phyloP scores from a whole-genome alignment of 2,113 vertebrate genomes.

The Gymnogyps californianus region DNA sequence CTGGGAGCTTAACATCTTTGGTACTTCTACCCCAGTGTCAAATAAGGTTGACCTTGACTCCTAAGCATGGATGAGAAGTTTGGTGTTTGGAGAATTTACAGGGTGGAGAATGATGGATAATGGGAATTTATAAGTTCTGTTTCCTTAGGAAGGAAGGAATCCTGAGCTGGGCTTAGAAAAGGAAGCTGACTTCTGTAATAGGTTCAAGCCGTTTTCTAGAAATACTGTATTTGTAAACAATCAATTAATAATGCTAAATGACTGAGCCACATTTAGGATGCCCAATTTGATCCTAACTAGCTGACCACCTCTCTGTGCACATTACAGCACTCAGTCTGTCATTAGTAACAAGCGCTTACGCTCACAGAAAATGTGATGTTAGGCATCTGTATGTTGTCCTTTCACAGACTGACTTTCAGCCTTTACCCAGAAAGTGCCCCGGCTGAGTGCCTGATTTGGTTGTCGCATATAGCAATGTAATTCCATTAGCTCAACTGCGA shows the following conservation, averaged over 20 bases:
- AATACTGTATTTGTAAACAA: not conserved
- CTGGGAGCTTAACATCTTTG: not conserved
- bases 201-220: not conserved
- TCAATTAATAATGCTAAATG: not conserved
- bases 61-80: rapidly evolving
- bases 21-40: not conserved
- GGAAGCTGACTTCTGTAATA: not conserved
- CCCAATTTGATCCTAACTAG: not conserved
- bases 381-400: not conserved
- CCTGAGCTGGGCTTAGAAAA: not conserved
- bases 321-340: not conserved
- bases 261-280: not conserved
- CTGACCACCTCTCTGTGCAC: not conserved
- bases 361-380: not conserved
- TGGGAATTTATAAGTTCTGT: not conserved
- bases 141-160: not conserved
- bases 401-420: not conserved
- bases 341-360: not conserved
- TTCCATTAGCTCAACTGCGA: not conserved
- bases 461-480: not conserved
- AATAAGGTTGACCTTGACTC: not conserved
- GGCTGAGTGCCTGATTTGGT: not conserved
- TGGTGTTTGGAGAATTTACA: not conserved
- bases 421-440: not conserved
- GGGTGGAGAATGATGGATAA: not conserved